Percentiles rank a stretch among this genome's conserved stretches.
Conservation (phyloP, 2,888 invertebrate species). For the Pteria penguin region DNA sequence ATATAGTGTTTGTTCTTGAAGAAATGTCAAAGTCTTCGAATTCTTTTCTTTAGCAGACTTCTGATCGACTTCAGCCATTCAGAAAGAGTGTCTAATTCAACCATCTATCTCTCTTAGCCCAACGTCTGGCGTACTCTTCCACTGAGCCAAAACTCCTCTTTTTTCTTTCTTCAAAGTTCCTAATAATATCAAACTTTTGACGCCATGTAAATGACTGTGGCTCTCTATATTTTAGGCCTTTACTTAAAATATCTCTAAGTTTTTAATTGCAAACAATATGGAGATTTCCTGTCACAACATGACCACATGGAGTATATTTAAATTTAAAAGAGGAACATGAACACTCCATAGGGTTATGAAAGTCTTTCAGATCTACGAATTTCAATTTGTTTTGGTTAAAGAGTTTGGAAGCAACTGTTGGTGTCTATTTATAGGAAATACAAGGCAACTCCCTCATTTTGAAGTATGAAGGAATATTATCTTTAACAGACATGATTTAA, state of each 20-base stretch:
- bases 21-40: background rate
- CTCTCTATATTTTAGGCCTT: background rate
- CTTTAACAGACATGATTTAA: too few species aligned
- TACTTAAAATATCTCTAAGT: background rate
- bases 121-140: background rate
- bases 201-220: background rate
- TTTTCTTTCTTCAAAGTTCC: too few species aligned
- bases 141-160: background rate
- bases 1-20: background rate
- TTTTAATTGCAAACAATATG: background rate
- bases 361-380: too few species aligned
- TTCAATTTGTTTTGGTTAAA: too few species aligned
- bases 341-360: too few species aligned
- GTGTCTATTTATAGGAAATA: too few species aligned
- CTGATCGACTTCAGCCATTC: background rate
- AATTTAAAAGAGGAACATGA: too few species aligned
- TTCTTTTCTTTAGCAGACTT: background rate
- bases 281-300: background rate
- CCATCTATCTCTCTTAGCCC: too few species aligned
- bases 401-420: too few species aligned
- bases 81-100: background rate
- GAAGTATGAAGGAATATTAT: too few species aligned
- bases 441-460: too few species aligned
- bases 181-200: background rate
- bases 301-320: background rate